Percentiles rank a stretch among this genome's conserved stretches.
Conservation (phyloP, 2,888 invertebrate genomes). For the Phengaris alcon region DNA sequence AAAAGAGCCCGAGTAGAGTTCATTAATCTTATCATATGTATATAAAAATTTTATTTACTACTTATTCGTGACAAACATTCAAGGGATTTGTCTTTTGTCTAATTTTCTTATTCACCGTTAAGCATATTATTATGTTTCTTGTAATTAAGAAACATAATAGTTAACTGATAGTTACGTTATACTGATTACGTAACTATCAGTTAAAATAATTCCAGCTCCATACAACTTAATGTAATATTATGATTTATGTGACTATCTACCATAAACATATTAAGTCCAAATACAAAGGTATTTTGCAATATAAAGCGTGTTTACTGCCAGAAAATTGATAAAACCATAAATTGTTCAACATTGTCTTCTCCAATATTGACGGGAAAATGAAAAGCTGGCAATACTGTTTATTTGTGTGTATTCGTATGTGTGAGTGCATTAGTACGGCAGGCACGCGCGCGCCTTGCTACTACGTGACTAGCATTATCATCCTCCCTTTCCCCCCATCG, state of each 20-base stretch:
- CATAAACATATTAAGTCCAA: neutral
- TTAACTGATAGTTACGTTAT: no score
- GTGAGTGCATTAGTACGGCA: constrained; percentile 74
- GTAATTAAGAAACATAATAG: no score
- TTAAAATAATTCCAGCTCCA: neutral
- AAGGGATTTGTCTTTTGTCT: no score
- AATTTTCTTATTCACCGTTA: no score
- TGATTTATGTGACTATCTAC: neutral
- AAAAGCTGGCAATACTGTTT: constrained; percentile 22
- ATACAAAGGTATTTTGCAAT: constrained; percentile 2
- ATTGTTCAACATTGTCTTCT: constrained; percentile 24
- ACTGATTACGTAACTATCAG: no score
- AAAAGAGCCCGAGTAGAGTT: no score
- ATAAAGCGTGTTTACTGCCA: constrained; percentile 1
- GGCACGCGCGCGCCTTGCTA: constrained; percentile 76
- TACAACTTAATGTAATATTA: neutral
- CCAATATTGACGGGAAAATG: constrained; percentile 28
- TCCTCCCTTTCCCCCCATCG: constrained; percentile 71
- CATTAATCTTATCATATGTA: no score
- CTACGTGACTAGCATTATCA: constrained; percentile 78
- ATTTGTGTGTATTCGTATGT: constrained; percentile 54
- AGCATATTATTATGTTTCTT: no score
- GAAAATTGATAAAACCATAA: constrained; percentile 17
- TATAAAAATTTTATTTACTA: no score
- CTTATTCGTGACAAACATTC: no score